Evolutionary conservation across 2,797 vertebrate species (phyloP), one percentile per base, ranked within the genome.

Genomic region (Acipenser ruthenus): DNA sequence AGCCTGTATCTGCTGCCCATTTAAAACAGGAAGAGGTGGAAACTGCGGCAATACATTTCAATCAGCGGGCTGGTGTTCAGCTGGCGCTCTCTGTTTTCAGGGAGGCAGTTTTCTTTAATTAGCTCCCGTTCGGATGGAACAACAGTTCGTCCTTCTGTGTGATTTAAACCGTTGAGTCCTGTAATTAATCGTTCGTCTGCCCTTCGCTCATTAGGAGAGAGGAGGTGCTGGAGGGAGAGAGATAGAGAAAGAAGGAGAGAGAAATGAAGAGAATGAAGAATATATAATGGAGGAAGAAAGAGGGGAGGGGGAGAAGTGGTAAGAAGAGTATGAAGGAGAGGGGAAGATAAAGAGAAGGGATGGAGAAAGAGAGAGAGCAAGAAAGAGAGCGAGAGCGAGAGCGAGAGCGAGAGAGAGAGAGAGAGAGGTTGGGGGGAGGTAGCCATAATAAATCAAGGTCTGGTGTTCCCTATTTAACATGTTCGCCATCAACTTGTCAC

Each of bases 391-490:
- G 73, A 66, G 69, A 66, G 61, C 58, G 62, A 59, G 62, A 64
- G 23, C 49, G 37, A 55, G 60, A 59, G 12, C 13, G 53, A 67
- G 37, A 55, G 63, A 78, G 77, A 80, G 73, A 66, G 81, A 81
- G 72, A 74, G 82, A 67, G 66, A 64, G 75, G 72, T 69, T 68
- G 66, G 67, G 68, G 61, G 70, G 78, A 79, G 74, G 83, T 76
- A 75, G 78, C 81, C 69, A 88, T 77, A 80, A 95, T 97, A 95
- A 94, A 95, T 97, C 94, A 95, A 90, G 86, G 91, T 90, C 87
- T 79, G 87, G 87, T 89, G 84, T 90, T 91, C 90, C 91, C 93
- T 92, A 94, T 96, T 95, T 95, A 95, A 94, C 94, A 94, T 93
- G 92, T 93, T 93, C 93, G 88, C 87, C 88, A 86, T 91, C 84